A percentile compares a stretch with the other conserved stretches of the same genome.
Conservation (phyloP, 2,888 invertebrate genomes). For the Monopis laevigella region DNA sequence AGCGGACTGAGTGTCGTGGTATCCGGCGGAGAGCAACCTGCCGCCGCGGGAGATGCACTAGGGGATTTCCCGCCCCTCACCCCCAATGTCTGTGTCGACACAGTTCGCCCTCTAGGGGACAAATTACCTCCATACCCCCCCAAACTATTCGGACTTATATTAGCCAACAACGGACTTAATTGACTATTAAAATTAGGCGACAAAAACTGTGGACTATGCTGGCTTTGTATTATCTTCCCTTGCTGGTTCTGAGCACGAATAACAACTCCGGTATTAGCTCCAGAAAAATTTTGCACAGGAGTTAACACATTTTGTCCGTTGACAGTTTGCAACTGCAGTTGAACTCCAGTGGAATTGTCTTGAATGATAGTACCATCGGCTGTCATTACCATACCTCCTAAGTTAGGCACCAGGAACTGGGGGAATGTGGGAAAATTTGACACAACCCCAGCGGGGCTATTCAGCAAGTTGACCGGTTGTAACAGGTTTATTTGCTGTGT, state of each 20-base stretch:
- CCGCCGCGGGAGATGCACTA: slow-evolving; percentile 26
- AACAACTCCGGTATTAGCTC: slow-evolving; percentile 80
- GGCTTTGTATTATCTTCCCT: slow-evolving; percentile 74
- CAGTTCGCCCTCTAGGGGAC: slow-evolving; percentile 41
- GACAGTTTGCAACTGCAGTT: slow-evolving; percentile 81
- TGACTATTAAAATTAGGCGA: slow-evolving; percentile 81
- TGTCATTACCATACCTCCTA: slow-evolving; percentile 85
- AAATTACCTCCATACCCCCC: slow-evolving; percentile 2
- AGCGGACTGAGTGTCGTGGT: slow-evolving; percentile 87
- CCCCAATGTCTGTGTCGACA: slow-evolving; percentile 78
- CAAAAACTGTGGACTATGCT: slow-evolving; percentile 76
- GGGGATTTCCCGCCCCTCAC: slow-evolving; percentile 12
- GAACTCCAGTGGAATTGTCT: slow-evolving; percentile 74
- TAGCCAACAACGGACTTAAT: slow-evolving; percentile 80
- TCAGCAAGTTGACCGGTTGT: slow-evolving; percentile 84
- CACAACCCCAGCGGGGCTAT: slow-evolving; percentile 73
- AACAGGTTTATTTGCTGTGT: slow-evolving; percentile 76
- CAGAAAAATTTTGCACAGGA: slow-evolving; percentile 73
- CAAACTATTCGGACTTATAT: slow-evolving; percentile 73
- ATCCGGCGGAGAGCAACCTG: slow-evolving; percentile 74
- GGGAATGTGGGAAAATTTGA: slow-evolving; percentile 83
- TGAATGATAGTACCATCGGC: slow-evolving; percentile 81
- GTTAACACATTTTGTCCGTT: slow-evolving; percentile 81
- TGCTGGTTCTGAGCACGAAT: slow-evolving; percentile 78
- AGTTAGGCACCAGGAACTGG: slow-evolving; percentile 84